Conservation (phyloP, 1,140 invertebrate genomes). For the Sinella curviseta region DNA sequence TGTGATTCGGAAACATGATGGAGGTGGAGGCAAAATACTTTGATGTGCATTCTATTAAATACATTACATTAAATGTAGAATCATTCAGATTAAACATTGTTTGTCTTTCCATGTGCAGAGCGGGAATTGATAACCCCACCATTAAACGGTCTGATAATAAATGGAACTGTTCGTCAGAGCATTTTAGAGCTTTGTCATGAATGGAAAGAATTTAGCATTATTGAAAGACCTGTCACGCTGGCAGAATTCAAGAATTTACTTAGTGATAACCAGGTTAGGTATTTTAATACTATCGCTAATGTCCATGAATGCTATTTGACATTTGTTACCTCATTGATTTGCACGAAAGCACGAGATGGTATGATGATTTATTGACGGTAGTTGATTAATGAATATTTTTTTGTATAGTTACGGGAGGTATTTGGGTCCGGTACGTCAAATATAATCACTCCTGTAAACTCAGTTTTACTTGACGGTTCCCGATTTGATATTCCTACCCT, state of each 20-base stretch:
- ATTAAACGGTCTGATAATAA: background rate
- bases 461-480: background rate
- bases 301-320: too few species aligned
- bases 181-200: background rate
- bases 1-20: background rate
- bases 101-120: background rate
- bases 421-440: background rate
- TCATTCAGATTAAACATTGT: too few species aligned
- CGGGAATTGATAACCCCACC: background rate
- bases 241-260: background rate
- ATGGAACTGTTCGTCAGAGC: background rate
- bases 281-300: too few species aligned
- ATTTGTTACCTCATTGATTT: too few species aligned
- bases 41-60: too few species aligned
- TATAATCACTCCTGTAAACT: background rate
- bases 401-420: background rate
- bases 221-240: background rate
- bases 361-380: background rate
- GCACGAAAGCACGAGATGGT: background rate
- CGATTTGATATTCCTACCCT: background rate
- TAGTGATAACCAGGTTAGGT: background rate
- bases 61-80: background rate
- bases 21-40: too few species aligned
- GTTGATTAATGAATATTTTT: background rate
- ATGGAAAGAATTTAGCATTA: background rate